Evolutionary conservation across 2,797 vertebrate genomes (phyloP).

Genomic region (Sebastes iracundus): DNA sequence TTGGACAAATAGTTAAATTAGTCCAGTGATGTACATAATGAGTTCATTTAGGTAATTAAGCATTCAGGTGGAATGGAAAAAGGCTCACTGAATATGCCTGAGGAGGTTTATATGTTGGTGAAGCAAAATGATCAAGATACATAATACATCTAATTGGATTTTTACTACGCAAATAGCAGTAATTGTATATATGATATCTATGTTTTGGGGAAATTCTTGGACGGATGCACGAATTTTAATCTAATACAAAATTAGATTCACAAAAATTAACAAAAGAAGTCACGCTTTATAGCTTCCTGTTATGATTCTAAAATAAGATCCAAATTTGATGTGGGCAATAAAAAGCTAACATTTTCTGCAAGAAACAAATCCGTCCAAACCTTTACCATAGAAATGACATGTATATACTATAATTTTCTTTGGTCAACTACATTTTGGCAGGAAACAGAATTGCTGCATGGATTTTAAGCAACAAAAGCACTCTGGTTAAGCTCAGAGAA

Average conservation of each 20-base stretch:
- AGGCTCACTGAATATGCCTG: slow-evolving; percentile 71
- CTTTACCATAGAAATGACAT: not conserved
- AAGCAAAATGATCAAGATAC: slow-evolving; percentile 68
- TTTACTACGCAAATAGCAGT: slow-evolving; percentile 30
- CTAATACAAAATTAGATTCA: slow-evolving; percentile 15
- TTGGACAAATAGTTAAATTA: slow-evolving; percentile 82
- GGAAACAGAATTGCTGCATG: not conserved
- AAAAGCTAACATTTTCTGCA: not conserved
- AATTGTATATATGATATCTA: not conserved
- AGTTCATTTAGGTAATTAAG: slow-evolving; percentile 86
- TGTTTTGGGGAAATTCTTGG: not conserved
- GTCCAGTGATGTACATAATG: slow-evolving; percentile 82
- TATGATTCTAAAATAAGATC: not conserved
- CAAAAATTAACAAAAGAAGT: not conserved
- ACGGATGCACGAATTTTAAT: slow-evolving; percentile 27
- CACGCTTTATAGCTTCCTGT: not conserved
- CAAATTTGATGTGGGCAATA: not conserved
- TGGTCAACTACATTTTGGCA: not conserved
- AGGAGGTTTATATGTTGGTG: slow-evolving; percentile 65
- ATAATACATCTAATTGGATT: slow-evolving; percentile 63
- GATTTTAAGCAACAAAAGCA: not conserved
- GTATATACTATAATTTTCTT: not conserved
- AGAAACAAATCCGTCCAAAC: not conserved
- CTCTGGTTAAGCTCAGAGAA: no score
- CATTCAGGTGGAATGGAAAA: slow-evolving; percentile 80